These are phyloP conservation scores for Micronycteris hirsuta DNA, from an alignment of 2,113 vertebrate species.

Conservation along the genomic window DNA sequence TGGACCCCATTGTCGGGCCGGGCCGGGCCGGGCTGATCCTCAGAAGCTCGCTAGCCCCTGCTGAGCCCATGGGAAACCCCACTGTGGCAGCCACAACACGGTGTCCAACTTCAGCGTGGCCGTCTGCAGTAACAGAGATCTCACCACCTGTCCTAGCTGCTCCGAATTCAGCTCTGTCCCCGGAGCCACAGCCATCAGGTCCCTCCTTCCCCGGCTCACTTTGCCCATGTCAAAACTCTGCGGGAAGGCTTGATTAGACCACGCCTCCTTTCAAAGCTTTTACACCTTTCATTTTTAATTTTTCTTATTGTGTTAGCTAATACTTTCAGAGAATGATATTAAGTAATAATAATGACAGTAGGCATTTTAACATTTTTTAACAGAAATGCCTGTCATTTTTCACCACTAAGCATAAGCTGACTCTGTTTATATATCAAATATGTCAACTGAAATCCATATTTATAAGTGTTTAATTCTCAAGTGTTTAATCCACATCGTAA, in stretches of 20 bases:
- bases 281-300: background rate
- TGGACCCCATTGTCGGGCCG: background rate
- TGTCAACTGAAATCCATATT: background rate
- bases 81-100: background rate
- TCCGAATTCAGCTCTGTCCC: background rate
- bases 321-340: background rate
- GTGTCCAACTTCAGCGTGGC: background rate
- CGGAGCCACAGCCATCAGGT: background rate
- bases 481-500: background rate
- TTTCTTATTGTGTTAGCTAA: background rate
- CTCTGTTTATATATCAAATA: background rate
- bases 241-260: background rate
- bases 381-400: background rate
- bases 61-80: background rate
- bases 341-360: background rate
- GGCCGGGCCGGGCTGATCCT: rapidly evolving
- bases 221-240: background rate
- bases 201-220: background rate
- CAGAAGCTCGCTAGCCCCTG: background rate
- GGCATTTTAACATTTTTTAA: background rate
- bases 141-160: background rate
- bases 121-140: background rate
- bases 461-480: background rate
- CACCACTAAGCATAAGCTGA: background rate
- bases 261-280: background rate